Conservation (phyloP, 1,140 invertebrate genomes). For the Saccostrea echinata region DNA sequence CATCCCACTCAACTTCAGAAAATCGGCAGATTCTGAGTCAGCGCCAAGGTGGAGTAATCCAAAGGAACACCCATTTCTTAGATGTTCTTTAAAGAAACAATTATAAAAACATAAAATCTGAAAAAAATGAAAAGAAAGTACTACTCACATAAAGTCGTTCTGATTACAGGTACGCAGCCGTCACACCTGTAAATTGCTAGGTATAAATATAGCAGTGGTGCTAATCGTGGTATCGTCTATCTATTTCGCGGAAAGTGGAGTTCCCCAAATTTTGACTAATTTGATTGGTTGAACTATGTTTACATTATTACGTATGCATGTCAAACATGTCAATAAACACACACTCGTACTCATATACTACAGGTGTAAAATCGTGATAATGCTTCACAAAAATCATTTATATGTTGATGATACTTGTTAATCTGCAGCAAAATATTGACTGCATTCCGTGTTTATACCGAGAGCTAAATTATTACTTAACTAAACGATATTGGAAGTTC, state of each 20-base stretch:
- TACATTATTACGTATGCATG: conserved; percentile 31
- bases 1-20: neutral
- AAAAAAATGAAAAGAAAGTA: neutral
- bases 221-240: neutral
- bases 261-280: conserved; percentile 9
- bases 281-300: conserved; percentile 15
- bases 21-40: conserved; percentile 30
- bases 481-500: too few relatives aligned
- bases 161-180: neutral
- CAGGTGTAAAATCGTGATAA: neutral
- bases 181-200: conserved; percentile 23
- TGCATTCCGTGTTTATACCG: too few relatives aligned
- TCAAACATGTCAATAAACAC: conserved; percentile 18
- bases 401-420: too few relatives aligned
- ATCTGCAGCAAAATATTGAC: too few relatives aligned
- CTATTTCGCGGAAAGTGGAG: conserved; percentile 30
- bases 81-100: neutral
- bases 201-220: conserved; percentile 20
- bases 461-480: too few relatives aligned
- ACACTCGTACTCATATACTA: neutral
- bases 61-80: neutral
- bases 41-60: neutral
- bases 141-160: neutral
- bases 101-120: neutral
- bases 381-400: too few relatives aligned